Conservation (phyloP, 1,140 invertebrate genomes). For the Cotesia vestalis region DNA sequence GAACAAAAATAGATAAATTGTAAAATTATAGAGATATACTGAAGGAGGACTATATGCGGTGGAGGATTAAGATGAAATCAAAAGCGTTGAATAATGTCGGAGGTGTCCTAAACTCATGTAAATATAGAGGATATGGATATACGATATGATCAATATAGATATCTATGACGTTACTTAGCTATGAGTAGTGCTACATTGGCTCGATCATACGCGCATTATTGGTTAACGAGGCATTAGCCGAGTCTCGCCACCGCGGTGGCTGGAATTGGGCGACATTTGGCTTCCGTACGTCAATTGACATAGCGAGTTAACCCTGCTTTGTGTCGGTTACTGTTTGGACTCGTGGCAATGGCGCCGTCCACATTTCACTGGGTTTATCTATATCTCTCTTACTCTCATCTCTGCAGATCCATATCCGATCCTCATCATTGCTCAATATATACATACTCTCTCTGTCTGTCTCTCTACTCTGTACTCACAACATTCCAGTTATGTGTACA, state of each 20-base stretch:
- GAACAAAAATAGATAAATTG: too few species aligned
- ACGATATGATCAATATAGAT: too few species aligned
- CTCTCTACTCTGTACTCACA: neutral
- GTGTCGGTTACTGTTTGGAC: slow-evolving; percentile 50
- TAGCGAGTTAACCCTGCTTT: slow-evolving; percentile 55
- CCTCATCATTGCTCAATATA: neutral
- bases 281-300: slow-evolving; percentile 55
- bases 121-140: too few species aligned
- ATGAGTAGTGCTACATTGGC: slow-evolving; percentile 15
- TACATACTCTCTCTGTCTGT: slow-evolving; percentile 16
- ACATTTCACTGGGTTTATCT: neutral
- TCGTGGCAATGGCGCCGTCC: slow-evolving; percentile 33
- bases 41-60: too few species aligned
- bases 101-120: too few species aligned
- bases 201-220: slow-evolving; percentile 29
- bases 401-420: slow-evolving; percentile 13
- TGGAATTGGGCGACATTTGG: slow-evolving; percentile 39
- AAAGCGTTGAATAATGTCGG: too few species aligned
- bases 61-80: too few species aligned
- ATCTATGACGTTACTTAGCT: neutral
- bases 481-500: slow-evolving; percentile 9
- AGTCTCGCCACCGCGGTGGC: neutral
- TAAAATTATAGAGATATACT: too few species aligned
- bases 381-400: slow-evolving; percentile 9
- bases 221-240: slow-evolving; percentile 39